Evolutionary conservation across 2,888 invertebrate genomes (phyloP).

Genomic region (Himalopsyche anomala): DNA sequence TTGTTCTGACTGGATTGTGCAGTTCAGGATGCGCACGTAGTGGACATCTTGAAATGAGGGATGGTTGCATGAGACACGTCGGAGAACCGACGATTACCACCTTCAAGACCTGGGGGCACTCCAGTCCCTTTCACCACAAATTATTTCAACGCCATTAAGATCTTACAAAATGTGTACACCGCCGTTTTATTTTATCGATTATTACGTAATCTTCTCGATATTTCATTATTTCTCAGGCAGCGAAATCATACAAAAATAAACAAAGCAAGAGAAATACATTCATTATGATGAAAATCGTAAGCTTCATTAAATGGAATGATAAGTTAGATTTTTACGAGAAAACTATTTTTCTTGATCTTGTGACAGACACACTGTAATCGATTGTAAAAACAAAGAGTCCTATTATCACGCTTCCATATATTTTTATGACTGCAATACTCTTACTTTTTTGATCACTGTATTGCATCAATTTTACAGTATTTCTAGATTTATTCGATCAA

Average conservation of each 20-base stretch:
- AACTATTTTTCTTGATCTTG: not conserved
- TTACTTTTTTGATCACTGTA: too few relatives aligned
- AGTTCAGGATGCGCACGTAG: too few relatives aligned
- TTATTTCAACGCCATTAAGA: too few relatives aligned
- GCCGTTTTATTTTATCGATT: constrained; percentile 3
- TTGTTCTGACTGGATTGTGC: too few relatives aligned
- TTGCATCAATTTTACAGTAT: too few relatives aligned
- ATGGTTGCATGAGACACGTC: too few relatives aligned
- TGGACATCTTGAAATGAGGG: too few relatives aligned
- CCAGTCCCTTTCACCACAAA: too few relatives aligned
- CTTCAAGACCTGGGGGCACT: too few relatives aligned
- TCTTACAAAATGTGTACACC: too few relatives aligned
- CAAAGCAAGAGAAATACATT: not conserved
- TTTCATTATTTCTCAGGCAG: not conserved
- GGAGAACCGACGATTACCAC: too few relatives aligned
- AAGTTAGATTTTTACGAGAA: not conserved
- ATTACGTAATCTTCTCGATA: not conserved
- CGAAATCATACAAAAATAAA: constrained; percentile 5
- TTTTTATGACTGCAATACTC: not conserved
- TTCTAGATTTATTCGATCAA: too few relatives aligned
- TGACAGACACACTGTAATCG: not conserved
- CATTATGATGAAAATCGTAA: not conserved
- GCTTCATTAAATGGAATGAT: constrained; percentile 15
- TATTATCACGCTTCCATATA: not conserved
- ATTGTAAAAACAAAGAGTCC: not conserved